Evolutionary conservation across 1,140 invertebrate species (phyloP), one percentile per base, ranked within the genome.

Genomic region (Cataglyphis hispanica): DNA sequence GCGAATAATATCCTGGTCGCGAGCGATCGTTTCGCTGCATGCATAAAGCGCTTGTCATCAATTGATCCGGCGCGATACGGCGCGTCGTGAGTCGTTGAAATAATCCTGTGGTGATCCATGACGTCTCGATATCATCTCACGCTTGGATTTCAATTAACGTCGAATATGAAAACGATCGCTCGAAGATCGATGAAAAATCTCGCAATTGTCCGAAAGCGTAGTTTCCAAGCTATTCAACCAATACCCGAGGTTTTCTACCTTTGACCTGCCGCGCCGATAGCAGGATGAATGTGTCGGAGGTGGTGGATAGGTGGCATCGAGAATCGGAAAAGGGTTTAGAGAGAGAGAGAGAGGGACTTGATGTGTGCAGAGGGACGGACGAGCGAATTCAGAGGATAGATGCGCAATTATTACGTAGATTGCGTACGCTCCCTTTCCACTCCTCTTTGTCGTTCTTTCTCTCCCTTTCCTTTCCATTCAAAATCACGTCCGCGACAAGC

Each of bases 251-350:
- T 27, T 53, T 16, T 37, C 37, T 50, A 25, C 34, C 77, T 81
- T 83, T 70, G 43, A 76, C 37, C 43, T 27, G 76, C 19, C 27
- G 63, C 56, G 22, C 63, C 64, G 76, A 80, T 40, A 64, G 37
- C 53, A 56, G 75, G 72, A 66, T 50, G 81, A 85, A 87, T 72
- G 81, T 53, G 58, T 86, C 56, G 74, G 75, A 31, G 75, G 67
- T 77, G 86, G 40, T 58, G 77, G 61, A 85, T 88, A 89, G 76
- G 74, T 89, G 77, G 87, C 75, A 75, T 85, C 56, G 86, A 72
- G 87, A 88, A 88, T 89, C 67, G 87, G 67, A 78, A 88, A 88
- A 80, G 83, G 86, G 31, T 88, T 85, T 85, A 87, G 85, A 76
- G 50, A 46, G 77, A 72, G 72, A 37, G 75, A 53, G 16, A 50